Evolutionary conservation across 2,113 vertebrate species (phyloP).

Genomic region (Orthonyx spaldingii): DNA sequence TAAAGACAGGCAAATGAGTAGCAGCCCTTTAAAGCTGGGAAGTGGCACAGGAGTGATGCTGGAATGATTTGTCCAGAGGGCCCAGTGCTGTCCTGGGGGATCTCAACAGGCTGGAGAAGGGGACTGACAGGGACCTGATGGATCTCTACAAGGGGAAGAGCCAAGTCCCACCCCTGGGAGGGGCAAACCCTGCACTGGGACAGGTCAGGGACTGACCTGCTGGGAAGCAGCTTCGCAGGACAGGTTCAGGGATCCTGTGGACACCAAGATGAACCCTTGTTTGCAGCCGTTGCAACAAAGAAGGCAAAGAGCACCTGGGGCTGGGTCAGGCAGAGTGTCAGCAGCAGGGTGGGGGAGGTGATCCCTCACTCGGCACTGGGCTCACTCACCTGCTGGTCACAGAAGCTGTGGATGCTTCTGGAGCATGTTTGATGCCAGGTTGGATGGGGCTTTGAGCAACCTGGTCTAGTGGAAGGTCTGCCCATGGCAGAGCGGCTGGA

Average conservation of each 20-base stretch:
- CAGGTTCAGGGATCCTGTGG: background rate
- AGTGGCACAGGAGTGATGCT: background rate
- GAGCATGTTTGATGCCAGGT: background rate
- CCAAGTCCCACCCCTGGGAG: background rate
- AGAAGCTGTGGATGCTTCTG: background rate
- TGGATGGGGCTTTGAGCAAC: background rate
- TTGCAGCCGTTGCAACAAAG: background rate
- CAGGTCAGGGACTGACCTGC: rapidly evolving
- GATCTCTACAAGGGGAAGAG: background rate
- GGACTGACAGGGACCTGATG: rapidly evolving
- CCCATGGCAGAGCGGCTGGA: background rate
- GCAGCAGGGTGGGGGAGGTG: background rate
- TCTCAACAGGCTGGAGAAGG: background rate
- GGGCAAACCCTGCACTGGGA: background rate
- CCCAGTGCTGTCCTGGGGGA: background rate
- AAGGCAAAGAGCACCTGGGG: background rate
- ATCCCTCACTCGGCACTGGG: background rate
- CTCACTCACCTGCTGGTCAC: background rate
- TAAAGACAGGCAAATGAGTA: background rate
- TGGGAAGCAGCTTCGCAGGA: background rate
- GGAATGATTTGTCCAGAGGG: background rate
- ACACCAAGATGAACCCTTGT: background rate
- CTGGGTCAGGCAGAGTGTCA: background rate
- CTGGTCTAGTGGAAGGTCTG: background rate
- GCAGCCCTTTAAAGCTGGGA: background rate